Base-by-base conservation (phyloP, 2,797 vertebrate genomes). In the Echeneis naucrates region DNA sequence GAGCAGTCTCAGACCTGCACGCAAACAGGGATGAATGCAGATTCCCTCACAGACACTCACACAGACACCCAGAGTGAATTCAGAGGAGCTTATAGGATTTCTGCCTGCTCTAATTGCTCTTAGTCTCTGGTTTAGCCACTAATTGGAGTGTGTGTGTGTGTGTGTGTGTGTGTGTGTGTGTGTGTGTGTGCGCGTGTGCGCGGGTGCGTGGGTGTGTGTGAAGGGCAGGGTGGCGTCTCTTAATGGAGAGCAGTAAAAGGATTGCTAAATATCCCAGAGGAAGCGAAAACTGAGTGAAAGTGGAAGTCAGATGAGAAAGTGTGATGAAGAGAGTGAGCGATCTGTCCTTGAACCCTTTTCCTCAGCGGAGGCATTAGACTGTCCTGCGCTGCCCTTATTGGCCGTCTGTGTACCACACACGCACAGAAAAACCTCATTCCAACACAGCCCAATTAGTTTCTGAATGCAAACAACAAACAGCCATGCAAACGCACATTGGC, bases 271-370 rank as follows among this genome's bases (percentile, higher is more conserved):
- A 86, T 91, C 87, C 87, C 82, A 80, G 73, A 78, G 84, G 83
- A 87, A 85, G 70, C 72, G 78, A 77, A 83, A 77, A 75, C 62
- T 32, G 61, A 77, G 76, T 68, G 80, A 86, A 83, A 80, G 67
- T 61, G 42, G 74, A 64, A 56, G 59, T 63, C 56, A 54, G 77
- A 77, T 40, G 23, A 69, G 17, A 75, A 60, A 86, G 69, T 65
- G 69, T 55, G 86, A 90, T 90, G 62, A 85, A 86, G 82, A 64
- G 67, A 87, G 68, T n/a, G 75, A 86, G 80, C 19, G 14, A 79
- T 81, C 68, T 80, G 85, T 91, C 89, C 88, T 91, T 92, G 89
- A 92, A 91, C 86, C 83, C 70, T 76, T 90, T 92, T 75, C 77
- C 91, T 92, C 90, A 26, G 81, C 4, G 78, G 89, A 90, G 68